Conservation (phyloP, 2,113 vertebrate genomes). For the Tupaia tana region DNA sequence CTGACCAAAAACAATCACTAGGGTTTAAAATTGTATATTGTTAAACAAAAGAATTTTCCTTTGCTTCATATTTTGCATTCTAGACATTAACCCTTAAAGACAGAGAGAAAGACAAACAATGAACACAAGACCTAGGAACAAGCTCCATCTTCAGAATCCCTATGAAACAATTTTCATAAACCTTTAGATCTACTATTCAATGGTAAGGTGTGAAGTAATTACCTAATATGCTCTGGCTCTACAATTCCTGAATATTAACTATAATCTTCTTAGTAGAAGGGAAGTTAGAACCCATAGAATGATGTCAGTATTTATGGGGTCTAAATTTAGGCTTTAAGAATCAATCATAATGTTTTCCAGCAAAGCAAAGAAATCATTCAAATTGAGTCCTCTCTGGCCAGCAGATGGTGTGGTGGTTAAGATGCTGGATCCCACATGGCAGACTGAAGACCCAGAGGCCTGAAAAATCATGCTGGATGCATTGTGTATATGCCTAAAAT, state of each 20-base stretch:
- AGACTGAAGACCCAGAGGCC: too few species aligned
- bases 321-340: neutral
- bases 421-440: too few species aligned
- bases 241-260: neutral
- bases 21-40: slow-evolving; percentile 82
- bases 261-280: neutral
- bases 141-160: neutral
- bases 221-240: neutral
- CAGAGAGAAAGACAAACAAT: slow-evolving; percentile 26
- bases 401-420: too few species aligned
- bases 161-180: neutral
- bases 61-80: slow-evolving; percentile 62
- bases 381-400: neutral
- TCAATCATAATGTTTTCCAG: neutral
- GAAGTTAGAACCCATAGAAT: neutral
- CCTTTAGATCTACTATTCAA: neutral
- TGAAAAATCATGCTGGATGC: too few species aligned
- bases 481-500: too few species aligned
- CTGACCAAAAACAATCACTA: slow-evolving; percentile 88
- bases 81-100: slow-evolving; percentile 77
- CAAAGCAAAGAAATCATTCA: neutral
- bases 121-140: neutral
- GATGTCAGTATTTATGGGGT: neutral
- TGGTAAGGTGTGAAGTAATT: neutral
- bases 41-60: slow-evolving; percentile 83